phyloP scores from a whole-genome alignment of 92 coral and sea anemone genomes.

The Pocillopora grandis region DNA sequence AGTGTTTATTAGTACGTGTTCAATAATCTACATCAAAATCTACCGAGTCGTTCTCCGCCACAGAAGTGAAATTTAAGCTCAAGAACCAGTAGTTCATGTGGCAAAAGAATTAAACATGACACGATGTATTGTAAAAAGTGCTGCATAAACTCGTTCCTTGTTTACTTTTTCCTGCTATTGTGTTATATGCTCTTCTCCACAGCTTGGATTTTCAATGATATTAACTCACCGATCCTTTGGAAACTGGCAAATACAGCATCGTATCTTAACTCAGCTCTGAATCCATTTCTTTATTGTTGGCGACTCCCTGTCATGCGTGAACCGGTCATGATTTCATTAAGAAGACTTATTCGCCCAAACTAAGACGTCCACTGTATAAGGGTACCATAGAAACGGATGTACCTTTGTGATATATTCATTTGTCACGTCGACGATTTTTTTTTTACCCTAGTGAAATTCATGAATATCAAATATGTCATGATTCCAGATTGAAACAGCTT shows the following conservation, averaged over 20 bases:
- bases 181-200: not conserved
- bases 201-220: not conserved
- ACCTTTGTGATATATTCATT: too few species aligned
- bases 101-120: not conserved
- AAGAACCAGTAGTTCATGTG: not conserved
- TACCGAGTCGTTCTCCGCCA: not conserved
- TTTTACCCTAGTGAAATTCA: too few species aligned
- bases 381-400: too few species aligned
- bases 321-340: not conserved
- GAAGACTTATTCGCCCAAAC: not conserved
- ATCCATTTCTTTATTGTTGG: constrained; percentile 2
- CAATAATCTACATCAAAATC: not conserved
- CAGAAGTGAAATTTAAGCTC: not conserved
- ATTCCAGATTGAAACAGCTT: too few species aligned
- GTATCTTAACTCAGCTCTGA: constrained; percentile 9
- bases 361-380: too few species aligned
- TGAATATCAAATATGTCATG: too few species aligned
- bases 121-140: not conserved
- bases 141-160: not conserved
- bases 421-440: too few species aligned
- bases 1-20: not conserved
- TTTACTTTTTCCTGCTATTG: not conserved
- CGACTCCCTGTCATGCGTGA: not conserved
- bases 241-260: not conserved
- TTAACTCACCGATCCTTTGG: not conserved